Conservation (phyloP, 1,140 invertebrate genomes). For the Rhynchophorus ferrugineus region DNA sequence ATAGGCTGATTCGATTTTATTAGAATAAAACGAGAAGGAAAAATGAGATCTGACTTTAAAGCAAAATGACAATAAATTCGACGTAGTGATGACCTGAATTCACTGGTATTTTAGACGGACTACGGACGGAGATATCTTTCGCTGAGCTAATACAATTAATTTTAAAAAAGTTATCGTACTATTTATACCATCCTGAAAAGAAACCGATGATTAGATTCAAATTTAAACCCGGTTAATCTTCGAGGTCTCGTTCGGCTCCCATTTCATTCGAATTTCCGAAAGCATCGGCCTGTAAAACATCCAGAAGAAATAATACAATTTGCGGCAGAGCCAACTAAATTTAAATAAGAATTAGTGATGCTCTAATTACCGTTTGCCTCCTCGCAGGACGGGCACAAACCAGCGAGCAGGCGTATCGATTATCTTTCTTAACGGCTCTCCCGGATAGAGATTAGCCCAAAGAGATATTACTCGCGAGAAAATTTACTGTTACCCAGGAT, state of each 20-base stretch:
- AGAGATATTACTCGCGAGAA: conserved; percentile 3
- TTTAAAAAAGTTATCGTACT: too few relatives aligned
- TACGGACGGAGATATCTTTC: too few relatives aligned
- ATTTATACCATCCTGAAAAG: neutral
- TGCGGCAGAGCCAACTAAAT: conserved; percentile 15
- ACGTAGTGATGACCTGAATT: too few relatives aligned
- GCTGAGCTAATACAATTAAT: too few relatives aligned
- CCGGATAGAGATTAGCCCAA: conserved; percentile 8
- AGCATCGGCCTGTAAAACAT: conserved; percentile 12
- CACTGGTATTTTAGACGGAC: too few relatives aligned
- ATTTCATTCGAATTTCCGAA: conserved; percentile 20
- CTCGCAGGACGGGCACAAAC: conserved; percentile 1
- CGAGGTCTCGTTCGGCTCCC: conserved; percentile 10
- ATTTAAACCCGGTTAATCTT: conserved; percentile 20
- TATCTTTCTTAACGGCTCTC: conserved; percentile 7
- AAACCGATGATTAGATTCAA: conserved; percentile 14
- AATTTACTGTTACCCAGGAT: neutral
- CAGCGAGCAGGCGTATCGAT: conserved; percentile 8
- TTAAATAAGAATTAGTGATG: conserved; percentile 21
- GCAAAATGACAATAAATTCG: too few relatives aligned
- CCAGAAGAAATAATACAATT: conserved; percentile 22
- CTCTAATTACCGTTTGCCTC: conserved; percentile 11
- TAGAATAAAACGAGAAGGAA: too few relatives aligned
- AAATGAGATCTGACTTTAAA: too few relatives aligned
- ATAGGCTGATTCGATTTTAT: too few relatives aligned